Evolutionary conservation across 2,888 invertebrate species (phyloP), one percentile per base, ranked within the genome.

Genomic region (Fabriciana adippe): DNA sequence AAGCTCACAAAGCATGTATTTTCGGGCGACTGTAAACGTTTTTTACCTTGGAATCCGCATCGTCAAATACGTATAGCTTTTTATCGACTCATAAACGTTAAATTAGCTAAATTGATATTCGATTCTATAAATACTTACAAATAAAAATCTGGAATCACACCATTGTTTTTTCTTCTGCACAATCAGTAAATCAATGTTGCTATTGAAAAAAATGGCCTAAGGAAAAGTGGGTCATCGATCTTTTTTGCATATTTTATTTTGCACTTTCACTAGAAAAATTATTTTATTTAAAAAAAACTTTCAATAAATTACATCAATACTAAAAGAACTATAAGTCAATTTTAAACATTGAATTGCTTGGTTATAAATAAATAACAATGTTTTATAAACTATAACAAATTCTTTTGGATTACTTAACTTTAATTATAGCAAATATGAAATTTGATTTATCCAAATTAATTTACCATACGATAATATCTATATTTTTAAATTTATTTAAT

Each of bases 81-180:
- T 82, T 78, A 82, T 83, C 76, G 79, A 81, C 81, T 81, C 80
- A 77, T 76, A 79, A 83, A 81, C 79, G 80, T 83, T 86, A 84
- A 81, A 83, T 88, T 81, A 81, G 80, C 81, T 82, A 83, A 85
- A 89, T 86, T 87, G 85, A 83, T 87, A 88, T 84, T 82, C 81
- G 82, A 89, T 89, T 92, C 92, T 91, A 91, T 89, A 89, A 92
- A 92, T 92, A 93, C 93, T 93, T 92, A 92, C 92, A 92, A 92
- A 92, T 92, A 91, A 92, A 92, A 93, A 89, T 92, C 92, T 91
- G 90, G 90, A 92, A 90, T 92, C 90, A 92, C 93, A 92, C 93
- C 92, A 92, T 92, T 93, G 92, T 93, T 92, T 92, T 92, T 92
- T 90, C 90, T 88, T 88, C 90, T 89, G 88, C 90, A 90, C 88